Base-by-base conservation (phyloP, 1,140 invertebrate genomes). In the Hycleus cichorii region DNA sequence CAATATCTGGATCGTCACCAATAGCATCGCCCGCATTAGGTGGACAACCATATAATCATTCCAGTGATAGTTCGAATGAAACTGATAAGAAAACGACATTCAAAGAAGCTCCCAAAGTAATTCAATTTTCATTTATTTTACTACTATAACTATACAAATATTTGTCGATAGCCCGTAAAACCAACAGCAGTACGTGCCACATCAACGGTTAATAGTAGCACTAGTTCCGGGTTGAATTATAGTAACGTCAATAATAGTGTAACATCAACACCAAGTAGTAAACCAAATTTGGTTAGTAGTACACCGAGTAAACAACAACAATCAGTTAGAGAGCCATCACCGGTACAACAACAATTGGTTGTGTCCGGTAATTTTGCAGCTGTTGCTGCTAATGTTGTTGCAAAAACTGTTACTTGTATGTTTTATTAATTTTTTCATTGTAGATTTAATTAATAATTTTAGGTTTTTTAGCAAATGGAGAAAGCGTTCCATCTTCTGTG, bases 1-100 rank as follows among this genome's bases (percentile, higher is more conserved):
- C 83, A 68, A 89, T 86, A 63, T 93, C 86, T 68, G 84, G 80
- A 74, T 79, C 76, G 58, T 86, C 81, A 42, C 84, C 84, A 11
- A 80, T 81, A 69, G 82, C 86, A 49, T 80, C 57, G 64, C 77
- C 64, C 70, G 74, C 74, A 76, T 80, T 56, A 69, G 39, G 47
- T 44, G 49, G 51, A 70, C 79, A 75, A 72, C 78, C 72, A 70
- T 79, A 82, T 70, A 89, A 88, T 70, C 86, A 89, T 81, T 88
- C 86, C 69, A 87, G 83, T 71, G 85, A 88, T 75, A 80, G 79
- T 70, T 86, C 83, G 48, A 84, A 83, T 64, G 83, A 86, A 61
- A 84, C 85, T 64, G 89, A 90, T 69, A 88, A 89, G 61, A 88
- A 88, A 73, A 83, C 81, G 64, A 70, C 75, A 57, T 74, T 76